Percentiles rank a stretch among this genome's conserved stretches.
Evolutionary conservation across 2,113 vertebrate species (phyloP).

Genomic region (Callospermophilus lateralis): DNA sequence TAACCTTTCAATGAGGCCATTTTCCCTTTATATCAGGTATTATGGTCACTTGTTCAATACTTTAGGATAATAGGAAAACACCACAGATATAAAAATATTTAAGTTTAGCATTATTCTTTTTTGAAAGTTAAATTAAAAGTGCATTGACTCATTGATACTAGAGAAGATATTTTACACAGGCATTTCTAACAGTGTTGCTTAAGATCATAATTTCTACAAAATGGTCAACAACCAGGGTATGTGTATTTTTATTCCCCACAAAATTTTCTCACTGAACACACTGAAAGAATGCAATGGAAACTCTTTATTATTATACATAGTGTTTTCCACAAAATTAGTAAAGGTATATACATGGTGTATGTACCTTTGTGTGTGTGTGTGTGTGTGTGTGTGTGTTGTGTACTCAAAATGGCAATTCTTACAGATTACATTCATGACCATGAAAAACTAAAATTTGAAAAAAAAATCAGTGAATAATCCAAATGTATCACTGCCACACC

Average conservation of each 20-base stretch:
- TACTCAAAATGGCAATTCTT: conserved; percentile 56
- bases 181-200: conserved; percentile 64
- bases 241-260: background rate
- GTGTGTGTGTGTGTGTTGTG: background rate
- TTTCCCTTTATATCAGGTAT: conserved; percentile 78
- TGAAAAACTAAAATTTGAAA: conserved; percentile 35
- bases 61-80: conserved; percentile 84
- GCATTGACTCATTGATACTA: conserved; percentile 68
- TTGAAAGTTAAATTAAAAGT: conserved; percentile 81
- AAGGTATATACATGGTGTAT: background rate
- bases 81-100: conserved; percentile 87
- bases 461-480: background rate
- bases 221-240: background rate
- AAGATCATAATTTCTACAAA: conserved; percentile 45
- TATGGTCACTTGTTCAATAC: conserved; percentile 79
- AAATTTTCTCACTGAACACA: conserved; percentile 40
- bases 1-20: conserved; percentile 72
- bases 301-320: background rate
- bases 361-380: background rate
- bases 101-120: conserved; percentile 81
- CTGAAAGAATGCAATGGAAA: conserved; percentile 41
- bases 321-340: background rate
- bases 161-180: conserved; percentile 75
- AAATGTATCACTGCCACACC: background rate
- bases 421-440: background rate